Evolutionary conservation across 2,888 invertebrate genomes (phyloP).

Genomic region (Coleophora flavipennella): DNA sequence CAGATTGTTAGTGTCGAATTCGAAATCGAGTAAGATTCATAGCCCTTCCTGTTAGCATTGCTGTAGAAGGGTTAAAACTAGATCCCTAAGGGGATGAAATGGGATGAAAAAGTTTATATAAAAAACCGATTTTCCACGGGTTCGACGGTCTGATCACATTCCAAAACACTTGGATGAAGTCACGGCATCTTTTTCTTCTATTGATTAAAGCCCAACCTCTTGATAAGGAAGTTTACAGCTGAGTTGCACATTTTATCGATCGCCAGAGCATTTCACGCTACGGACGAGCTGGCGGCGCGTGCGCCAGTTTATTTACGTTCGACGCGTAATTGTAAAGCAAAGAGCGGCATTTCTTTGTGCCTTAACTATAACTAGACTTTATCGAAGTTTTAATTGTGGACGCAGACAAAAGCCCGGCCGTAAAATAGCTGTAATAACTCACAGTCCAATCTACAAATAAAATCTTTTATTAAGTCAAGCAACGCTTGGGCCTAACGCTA

Average conservation of each 20-base stretch:
- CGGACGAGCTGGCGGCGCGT: constrained; percentile 7
- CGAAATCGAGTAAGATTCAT: no score
- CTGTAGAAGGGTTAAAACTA: no score
- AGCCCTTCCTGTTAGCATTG: no score
- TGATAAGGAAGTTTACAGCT: constrained; percentile 53
- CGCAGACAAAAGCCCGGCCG: constrained; percentile 55
- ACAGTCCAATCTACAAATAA: constrained; percentile 58
- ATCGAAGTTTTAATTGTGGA: constrained; percentile 66
- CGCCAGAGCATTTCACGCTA: constrained; percentile 45
- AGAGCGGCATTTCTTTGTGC: constrained; percentile 65
- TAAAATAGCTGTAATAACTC: constrained; percentile 48
- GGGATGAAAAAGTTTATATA: no score
- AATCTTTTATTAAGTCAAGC: constrained; percentile 58
- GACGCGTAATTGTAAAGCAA: constrained; percentile 47
- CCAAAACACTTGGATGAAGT: no score
- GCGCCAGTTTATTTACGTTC: constrained; percentile 54
- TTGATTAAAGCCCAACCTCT: no score
- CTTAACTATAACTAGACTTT: constrained; percentile 53
- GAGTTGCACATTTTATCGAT: constrained; percentile 62
- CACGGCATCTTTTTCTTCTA: no score
- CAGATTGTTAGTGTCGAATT: no score
- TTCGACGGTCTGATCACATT: no score
- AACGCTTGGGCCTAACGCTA: constrained; percentile 43
- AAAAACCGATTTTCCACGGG: no score
- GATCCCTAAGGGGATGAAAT: no score